Evolutionary conservation across 2,797 vertebrate species (phyloP).

Genomic region (Falco columbarius): DNA sequence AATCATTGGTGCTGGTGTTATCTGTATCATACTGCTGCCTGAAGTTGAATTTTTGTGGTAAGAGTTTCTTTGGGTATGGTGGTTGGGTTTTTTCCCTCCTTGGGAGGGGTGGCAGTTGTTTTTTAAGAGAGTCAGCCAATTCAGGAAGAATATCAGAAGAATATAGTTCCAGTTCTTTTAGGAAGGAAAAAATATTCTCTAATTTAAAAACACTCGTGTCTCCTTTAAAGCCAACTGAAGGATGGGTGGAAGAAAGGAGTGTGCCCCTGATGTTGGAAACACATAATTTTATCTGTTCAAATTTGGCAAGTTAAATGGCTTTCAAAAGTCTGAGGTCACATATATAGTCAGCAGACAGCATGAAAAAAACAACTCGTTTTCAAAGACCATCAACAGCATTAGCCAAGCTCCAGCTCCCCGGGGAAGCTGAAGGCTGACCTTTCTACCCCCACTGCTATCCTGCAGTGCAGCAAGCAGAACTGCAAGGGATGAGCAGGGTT

Average conservation of each 20-base stretch:
- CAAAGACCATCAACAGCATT: background rate
- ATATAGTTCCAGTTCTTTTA: background rate
- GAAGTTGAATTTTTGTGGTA: background rate
- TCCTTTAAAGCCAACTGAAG: background rate
- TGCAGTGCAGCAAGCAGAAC: background rate
- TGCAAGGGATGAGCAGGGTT: background rate
- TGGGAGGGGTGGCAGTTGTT: accelerated
- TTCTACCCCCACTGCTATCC: background rate
- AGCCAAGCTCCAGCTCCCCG: background rate
- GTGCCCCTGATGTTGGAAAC: background rate
- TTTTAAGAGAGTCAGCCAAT: background rate
- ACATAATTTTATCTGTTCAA: background rate
- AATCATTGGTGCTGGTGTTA: background rate
- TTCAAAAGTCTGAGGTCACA: background rate
- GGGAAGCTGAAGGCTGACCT: background rate
- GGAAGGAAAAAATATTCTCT: background rate
- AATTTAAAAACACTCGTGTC: background rate
- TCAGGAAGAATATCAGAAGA: background rate
- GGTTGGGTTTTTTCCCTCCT: background rate
- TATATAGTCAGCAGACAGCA: background rate
- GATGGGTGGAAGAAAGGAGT: background rate
- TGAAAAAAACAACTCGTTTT: background rate
- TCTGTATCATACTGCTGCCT: background rate
- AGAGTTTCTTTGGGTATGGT: accelerated
- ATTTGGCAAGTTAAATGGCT: background rate